A percentile compares a stretch with the other conserved stretches of the same genome.
phyloP scores from a whole-genome alignment of 2,797 vertebrate genomes.

The Hydrocynus forskahlii region DNA sequence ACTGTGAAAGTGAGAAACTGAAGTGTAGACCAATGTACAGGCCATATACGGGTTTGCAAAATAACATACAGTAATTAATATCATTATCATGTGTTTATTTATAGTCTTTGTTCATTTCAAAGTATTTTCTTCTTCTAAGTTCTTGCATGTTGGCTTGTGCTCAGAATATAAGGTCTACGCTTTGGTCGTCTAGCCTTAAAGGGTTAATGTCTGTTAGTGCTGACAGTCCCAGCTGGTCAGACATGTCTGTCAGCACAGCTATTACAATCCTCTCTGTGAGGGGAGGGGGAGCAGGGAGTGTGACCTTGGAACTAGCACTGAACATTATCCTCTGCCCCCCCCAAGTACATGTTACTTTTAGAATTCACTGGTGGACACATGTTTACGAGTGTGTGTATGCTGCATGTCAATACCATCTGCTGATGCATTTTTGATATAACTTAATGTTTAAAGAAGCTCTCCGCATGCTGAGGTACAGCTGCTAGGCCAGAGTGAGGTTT shows the following conservation, averaged over 20 bases:
- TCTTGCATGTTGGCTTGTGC: constrained; percentile 25
- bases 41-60: neutral
- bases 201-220: constrained; percentile 67
- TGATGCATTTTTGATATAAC: constrained; percentile 28
- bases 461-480: constrained; percentile 1
- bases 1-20: too few species aligned
- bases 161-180: constrained; percentile 26
- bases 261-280: constrained; percentile 90
- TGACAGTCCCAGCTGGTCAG: constrained; percentile 87
- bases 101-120: neutral
- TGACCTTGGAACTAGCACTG: constrained; percentile 85
- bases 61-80: neutral
- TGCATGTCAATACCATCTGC: constrained; percentile 24
- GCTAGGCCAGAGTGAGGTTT: constrained; percentile 5
- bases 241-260: constrained; percentile 93
- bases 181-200: constrained; percentile 53
- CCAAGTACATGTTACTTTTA: constrained; percentile 55
- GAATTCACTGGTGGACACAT: constrained; percentile 42
- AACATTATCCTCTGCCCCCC: constrained; percentile 72
- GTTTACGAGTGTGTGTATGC: constrained; percentile 10
- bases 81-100: neutral
- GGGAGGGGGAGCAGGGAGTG: constrained; percentile 79
- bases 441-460: constrained; percentile 8
- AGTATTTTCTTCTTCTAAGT: neutral
- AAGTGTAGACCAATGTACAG: neutral